Base-by-base conservation (phyloP, 2,113 vertebrate genomes). In the Ascaphus truei region DNA sequence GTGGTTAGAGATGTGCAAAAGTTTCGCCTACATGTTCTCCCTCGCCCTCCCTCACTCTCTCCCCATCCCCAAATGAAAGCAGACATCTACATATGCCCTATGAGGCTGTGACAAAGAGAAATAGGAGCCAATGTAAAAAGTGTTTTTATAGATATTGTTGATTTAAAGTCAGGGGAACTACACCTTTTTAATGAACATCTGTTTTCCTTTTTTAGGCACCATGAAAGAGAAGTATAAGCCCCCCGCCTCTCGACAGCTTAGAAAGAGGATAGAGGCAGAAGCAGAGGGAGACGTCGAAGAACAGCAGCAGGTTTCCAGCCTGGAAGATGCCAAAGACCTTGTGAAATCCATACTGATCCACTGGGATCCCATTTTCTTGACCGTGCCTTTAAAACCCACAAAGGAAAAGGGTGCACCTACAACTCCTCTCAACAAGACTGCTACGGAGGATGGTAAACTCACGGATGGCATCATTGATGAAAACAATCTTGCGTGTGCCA, bases 301-400 rank as follows among this genome's bases (percentile, higher is more conserved):
- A 12, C 73, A 71, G 20, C n/a, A 73, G 48, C 62, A 48, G 1
- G 37, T 10, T 0, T 59, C 76, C 0, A 51, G 69, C 72, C 31
- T 93, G 76, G 67, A 76, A 3, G 78, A 77, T 1, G 93, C 93
- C 79, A 90, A 73, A 74, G 34, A 43, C 8, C 72, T 81, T 29
- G 79, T 99, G 43, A 77, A 81, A 64, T 81, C 80, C 64, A 77
- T 94, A 31, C 76, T 97, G 31, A 73, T 82, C 47, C 86, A 93
- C 1, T 96, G 94, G 94, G 79, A 85, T 20, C 90, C 93, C 1
- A 72, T 23, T 18, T 71, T 74, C 59, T 61, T 77, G 1, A 0
- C 0, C 0, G 0, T 3, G 0, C 33, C 58, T 7, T 0, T 43
- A 52, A 25, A 9, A 30, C n/a, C 22, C 37, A 30, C 6, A 58